phyloP scores from a whole-genome alignment of 2,888 invertebrate species.

The Mesorhabditis sp. region DNA sequence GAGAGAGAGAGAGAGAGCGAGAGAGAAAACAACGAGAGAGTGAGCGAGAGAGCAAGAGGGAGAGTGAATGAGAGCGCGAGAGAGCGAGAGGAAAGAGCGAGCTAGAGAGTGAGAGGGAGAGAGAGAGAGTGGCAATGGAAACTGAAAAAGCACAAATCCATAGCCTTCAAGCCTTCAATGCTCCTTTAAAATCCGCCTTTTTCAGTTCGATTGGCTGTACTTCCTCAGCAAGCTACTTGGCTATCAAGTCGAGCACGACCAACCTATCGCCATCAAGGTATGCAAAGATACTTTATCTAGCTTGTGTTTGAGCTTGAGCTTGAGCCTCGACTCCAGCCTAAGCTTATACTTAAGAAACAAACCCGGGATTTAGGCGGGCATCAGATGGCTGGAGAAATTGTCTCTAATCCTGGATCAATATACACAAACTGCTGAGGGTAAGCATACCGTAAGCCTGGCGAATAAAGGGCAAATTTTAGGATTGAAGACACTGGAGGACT shows the following conservation, averaged over 20 bases:
- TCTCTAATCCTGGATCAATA: background rate
- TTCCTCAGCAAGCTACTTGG: background rate
- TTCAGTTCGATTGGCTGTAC: background rate
- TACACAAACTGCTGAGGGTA: background rate
- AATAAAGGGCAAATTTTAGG: background rate
- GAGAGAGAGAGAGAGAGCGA: too few species aligned
- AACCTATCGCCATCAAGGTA: slow-evolving; percentile 2
- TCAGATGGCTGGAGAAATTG: background rate
- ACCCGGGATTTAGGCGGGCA: background rate
- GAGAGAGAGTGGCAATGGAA: too few species aligned
- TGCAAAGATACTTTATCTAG: background rate
- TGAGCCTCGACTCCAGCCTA: too few species aligned
- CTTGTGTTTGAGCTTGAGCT: too few species aligned
- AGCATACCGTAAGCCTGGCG: too few species aligned
- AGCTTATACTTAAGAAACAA: background rate
- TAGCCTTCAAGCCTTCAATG: background rate
- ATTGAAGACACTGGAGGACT: background rate
- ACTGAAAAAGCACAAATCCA: too few species aligned
- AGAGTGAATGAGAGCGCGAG: too few species aligned
- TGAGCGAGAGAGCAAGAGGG: too few species aligned
- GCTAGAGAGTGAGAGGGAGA: too few species aligned
- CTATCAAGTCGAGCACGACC: background rate
- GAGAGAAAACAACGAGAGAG: too few species aligned
- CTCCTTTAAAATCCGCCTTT: background rate
- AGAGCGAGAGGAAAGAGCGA: too few species aligned